A percentile compares a stretch with the other conserved stretches of the same genome.
phyloP scores from a whole-genome alignment of 2,888 invertebrate species.

The Proisotoma minuta region DNA sequence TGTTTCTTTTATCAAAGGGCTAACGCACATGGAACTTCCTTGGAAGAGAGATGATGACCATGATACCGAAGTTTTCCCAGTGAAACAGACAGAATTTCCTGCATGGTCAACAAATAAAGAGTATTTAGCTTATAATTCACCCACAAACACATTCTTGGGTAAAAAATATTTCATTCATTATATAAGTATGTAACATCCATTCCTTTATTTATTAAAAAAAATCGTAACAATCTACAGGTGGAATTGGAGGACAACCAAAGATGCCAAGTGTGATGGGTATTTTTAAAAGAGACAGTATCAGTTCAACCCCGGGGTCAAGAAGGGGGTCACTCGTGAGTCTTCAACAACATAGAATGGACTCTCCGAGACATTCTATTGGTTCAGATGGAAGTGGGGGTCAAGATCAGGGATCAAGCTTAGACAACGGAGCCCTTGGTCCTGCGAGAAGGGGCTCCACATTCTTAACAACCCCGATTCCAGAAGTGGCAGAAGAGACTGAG shows the following conservation, averaged over 20 bases:
- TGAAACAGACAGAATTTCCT: slow-evolving; percentile 83
- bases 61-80: slow-evolving; percentile 60
- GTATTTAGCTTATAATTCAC: slow-evolving; percentile 84
- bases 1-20: slow-evolving; percentile 49
- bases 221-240: too few species aligned
- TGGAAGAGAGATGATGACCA: slow-evolving; percentile 75
- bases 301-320: slow-evolving; percentile 60
- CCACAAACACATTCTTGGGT: slow-evolving; percentile 87
- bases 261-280: slow-evolving; percentile 78
- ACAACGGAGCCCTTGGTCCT: neutral
- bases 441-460: slow-evolving; percentile 41
- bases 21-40: slow-evolving; percentile 84
- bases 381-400: slow-evolving; percentile 31
- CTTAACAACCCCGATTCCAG: slow-evolving; percentile 31
- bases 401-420: slow-evolving; percentile 17
- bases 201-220: too few species aligned
- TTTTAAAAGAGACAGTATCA: slow-evolving; percentile 75
- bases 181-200: too few species aligned
- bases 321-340: slow-evolving; percentile 44
- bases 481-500: slow-evolving; percentile 46
- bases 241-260: slow-evolving; percentile 37
- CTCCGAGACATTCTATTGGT: slow-evolving; percentile 46
- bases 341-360: slow-evolving; percentile 38
- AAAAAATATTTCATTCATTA: slow-evolving; percentile 51
- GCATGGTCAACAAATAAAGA: slow-evolving; percentile 94